phyloP scores from a whole-genome alignment of 1,140 invertebrate genomes.

The Zaprionus davidi region DNA sequence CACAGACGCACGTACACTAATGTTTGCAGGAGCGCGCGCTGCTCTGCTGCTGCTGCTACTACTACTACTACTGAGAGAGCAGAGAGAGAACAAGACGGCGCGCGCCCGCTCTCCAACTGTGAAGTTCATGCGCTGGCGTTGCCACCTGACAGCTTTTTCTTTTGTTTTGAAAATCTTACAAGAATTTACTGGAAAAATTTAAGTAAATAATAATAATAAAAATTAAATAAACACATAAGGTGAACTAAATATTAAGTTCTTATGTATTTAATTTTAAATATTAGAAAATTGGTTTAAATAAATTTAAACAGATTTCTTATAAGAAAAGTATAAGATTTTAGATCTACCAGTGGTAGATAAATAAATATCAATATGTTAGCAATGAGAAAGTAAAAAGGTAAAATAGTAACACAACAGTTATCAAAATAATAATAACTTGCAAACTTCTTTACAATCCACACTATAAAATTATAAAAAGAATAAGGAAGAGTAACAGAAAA shows the following conservation, averaged over 20 bases:
- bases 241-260: background rate
- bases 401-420: background rate
- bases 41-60: background rate
- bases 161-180: constrained; percentile 17
- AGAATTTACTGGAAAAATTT: background rate
- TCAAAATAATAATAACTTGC: background rate
- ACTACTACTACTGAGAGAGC: constrained; percentile 15
- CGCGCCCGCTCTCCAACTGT: constrained; percentile 41
- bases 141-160: constrained; percentile 47
- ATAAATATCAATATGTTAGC: too few species aligned
- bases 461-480: too few species aligned
- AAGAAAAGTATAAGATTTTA: too few species aligned
- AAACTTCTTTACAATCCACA: too few species aligned
- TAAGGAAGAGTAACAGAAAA: too few species aligned
- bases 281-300: background rate
- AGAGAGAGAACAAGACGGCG: constrained; percentile 27
- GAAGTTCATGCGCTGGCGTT: constrained; percentile 59
- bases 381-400: background rate
- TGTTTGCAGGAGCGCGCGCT: constrained; percentile 70
- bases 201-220: background rate
- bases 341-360: too few species aligned
- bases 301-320: too few species aligned
- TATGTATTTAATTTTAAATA: too few species aligned
- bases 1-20: constrained; percentile 37
- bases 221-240: background rate